phyloP scores from a whole-genome alignment of 2,888 invertebrate species.

The Drosophila leonis region DNA sequence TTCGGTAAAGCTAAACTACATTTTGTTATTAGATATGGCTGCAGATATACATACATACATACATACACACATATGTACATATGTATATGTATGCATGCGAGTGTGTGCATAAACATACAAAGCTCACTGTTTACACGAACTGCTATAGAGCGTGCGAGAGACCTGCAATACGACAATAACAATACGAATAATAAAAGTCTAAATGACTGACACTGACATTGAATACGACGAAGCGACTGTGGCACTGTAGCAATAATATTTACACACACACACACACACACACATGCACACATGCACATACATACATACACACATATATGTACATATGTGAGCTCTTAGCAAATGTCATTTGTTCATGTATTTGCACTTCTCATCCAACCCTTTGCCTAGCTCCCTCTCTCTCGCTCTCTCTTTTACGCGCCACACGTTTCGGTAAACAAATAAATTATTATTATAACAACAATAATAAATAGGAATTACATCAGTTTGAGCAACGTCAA shows the following conservation, averaged over 20 bases:
- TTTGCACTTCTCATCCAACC: slow-evolving; percentile 27
- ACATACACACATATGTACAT: no score
- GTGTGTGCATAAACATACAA: background rate
- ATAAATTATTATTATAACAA: slow-evolving; percentile 37
- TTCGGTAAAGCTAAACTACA: background rate
- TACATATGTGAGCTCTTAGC: slow-evolving; percentile 8
- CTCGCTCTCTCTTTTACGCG: background rate
- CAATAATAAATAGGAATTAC: slow-evolving; percentile 53
- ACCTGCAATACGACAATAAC: slow-evolving; percentile 27
- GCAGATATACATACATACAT: background rate
- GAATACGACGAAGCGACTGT: slow-evolving; percentile 15
- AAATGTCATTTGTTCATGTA: slow-evolving; percentile 42
- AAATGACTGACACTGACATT: slow-evolving; percentile 52
- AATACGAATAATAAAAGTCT: slow-evolving; percentile 35
- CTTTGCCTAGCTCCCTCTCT: background rate
- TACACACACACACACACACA: background rate
- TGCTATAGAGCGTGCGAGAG: slow-evolving; percentile 8
- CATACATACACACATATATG: background rate
- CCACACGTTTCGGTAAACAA: slow-evolving; percentile 55
- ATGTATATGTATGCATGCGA: background rate
- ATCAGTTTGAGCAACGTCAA: slow-evolving; percentile 34
- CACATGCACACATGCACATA: background rate
- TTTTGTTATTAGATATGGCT: slow-evolving; percentile 2
- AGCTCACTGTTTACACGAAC: slow-evolving; percentile 10
- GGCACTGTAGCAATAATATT: background rate